Conservation (phyloP, 1,140 invertebrate species). For the Tetragonula clypearis region DNA sequence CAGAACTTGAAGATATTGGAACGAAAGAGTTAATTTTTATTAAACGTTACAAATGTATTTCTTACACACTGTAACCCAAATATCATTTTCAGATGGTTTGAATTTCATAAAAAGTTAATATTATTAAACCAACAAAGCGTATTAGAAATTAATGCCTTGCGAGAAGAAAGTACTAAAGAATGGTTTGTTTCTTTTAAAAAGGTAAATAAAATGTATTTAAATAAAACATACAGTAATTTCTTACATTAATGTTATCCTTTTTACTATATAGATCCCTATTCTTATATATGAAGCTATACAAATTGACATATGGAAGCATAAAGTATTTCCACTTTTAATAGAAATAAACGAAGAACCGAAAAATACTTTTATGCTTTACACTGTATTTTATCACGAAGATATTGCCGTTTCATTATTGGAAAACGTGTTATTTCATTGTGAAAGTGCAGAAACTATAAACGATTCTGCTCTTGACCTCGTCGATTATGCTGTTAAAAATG, state of each 20-base stretch:
- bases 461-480: slow-evolving; percentile 88
- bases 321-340: slow-evolving; percentile 88
- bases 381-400: slow-evolving; percentile 88
- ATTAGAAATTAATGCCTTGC: slow-evolving; percentile 85
- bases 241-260: slow-evolving; percentile 40
- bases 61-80: slow-evolving; percentile 5
- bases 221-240: slow-evolving; percentile 6
- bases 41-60: neutral
- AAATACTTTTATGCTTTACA: slow-evolving; percentile 88
- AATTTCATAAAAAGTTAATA: slow-evolving; percentile 88
- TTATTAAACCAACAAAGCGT: slow-evolving; percentile 91
- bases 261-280: slow-evolving; percentile 83
- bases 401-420: slow-evolving; percentile 87
- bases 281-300: slow-evolving; percentile 90
- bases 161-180: slow-evolving; percentile 89
- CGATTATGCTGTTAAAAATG: slow-evolving; percentile 86
- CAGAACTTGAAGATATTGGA: slow-evolving; percentile 80
- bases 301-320: slow-evolving; percentile 89
- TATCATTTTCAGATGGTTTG: slow-evolving; percentile 85
- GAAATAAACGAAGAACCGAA: slow-evolving; percentile 84
- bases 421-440: slow-evolving; percentile 88
- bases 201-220: slow-evolving; percentile 75
- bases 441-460: slow-evolving; percentile 86
- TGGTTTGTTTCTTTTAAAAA: slow-evolving; percentile 85
- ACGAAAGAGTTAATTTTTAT: slow-evolving; percentile 76